phyloP scores from a whole-genome alignment of 2,888 invertebrate genomes.

The Tethea ocularis region DNA sequence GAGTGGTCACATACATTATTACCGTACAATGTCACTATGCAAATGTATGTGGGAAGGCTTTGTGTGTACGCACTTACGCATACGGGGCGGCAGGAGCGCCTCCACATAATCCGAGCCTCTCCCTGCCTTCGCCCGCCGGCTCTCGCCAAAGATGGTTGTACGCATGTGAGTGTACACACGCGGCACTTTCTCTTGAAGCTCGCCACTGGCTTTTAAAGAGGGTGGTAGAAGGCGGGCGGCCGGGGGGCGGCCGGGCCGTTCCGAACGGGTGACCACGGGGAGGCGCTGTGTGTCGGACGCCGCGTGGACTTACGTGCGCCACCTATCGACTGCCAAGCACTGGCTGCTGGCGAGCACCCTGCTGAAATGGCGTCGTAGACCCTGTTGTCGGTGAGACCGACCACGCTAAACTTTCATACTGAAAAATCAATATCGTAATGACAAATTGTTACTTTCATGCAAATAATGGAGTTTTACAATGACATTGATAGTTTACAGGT shows the following conservation, averaged over 20 bases:
- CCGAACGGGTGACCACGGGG: conserved; percentile 85
- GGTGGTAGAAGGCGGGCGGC: conserved; percentile 65
- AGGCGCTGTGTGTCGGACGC: conserved; percentile 56
- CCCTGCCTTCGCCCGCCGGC: conserved; percentile 56
- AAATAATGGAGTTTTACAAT: background rate
- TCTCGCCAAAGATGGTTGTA: conserved; percentile 78
- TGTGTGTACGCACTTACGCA: conserved; percentile 83
- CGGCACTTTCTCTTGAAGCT: conserved; percentile 85
- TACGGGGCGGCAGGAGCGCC: conserved; percentile 72
- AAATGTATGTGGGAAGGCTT: conserved; percentile 82
- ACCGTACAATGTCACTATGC: conserved; percentile 83
- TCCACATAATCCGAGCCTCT: conserved; percentile 78
- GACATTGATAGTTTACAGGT: background rate
- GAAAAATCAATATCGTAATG: too few species aligned
- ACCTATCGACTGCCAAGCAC: conserved; percentile 39
- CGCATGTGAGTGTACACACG: conserved; percentile 82
- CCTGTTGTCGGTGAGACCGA: background rate
- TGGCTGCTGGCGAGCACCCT: conserved; percentile 19
- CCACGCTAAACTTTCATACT: background rate
- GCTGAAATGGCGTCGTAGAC: background rate
- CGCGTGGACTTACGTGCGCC: conserved; percentile 57
- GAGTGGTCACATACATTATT: conserved; percentile 83
- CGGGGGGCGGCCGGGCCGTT: conserved; percentile 63
- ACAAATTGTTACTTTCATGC: background rate
- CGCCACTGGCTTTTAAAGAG: conserved; percentile 85